Base-by-base conservation (phyloP, 2,888 invertebrate genomes). In the Drosophila basisetae region DNA sequence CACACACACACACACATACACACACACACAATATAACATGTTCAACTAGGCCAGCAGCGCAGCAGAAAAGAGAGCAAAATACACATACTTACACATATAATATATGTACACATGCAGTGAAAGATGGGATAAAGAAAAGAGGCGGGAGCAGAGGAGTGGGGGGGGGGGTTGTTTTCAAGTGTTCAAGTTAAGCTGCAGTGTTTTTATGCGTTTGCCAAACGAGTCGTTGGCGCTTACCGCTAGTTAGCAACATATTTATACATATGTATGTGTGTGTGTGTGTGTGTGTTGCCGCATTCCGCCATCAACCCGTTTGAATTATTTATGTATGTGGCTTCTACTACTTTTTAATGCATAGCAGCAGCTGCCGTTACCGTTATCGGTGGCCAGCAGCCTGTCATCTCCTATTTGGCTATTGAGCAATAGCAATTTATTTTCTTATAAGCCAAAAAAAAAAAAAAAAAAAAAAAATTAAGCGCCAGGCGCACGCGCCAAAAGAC, bases 211-310 rank as follows among this genome's bases (percentile, higher is more conserved):
- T 85, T 47, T 79, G 80, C 80, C 84, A 84, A 87, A 89, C 84
- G 83, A 89, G 84, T 84, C 88, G 80, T 80, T 79, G 83, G 82
- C 62, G 85, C 83, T 84, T 89, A 89, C 90, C 90, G 90, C 90
- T 84, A 81, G 68, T 73, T 82, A 64, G 43, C 67, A 68, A 60
- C 37, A 53, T 43, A 52, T 22, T 18, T 16, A 56, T 30, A 35
- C 41, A 25, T 10, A 41, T 41, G 22, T 28, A 28, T 65, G 22
- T 4, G 16, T 55, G 33, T 56, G 11, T 43, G 55, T 62, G 22
- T 60, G 22, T 50, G 28, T 59, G 10, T 47, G 70, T 49, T 82
- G 84, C 73, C 79, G 87, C 83, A 84, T 89, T 84, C 90, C 89
- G 90, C 60, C 68, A 65, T 67, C 73, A 84, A 88, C 89, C 78